These are phyloP conservation scores for Batillaria attramentaria DNA, from an alignment of 1,140 invertebrate genomes.

Conservation along the genomic window DNA sequence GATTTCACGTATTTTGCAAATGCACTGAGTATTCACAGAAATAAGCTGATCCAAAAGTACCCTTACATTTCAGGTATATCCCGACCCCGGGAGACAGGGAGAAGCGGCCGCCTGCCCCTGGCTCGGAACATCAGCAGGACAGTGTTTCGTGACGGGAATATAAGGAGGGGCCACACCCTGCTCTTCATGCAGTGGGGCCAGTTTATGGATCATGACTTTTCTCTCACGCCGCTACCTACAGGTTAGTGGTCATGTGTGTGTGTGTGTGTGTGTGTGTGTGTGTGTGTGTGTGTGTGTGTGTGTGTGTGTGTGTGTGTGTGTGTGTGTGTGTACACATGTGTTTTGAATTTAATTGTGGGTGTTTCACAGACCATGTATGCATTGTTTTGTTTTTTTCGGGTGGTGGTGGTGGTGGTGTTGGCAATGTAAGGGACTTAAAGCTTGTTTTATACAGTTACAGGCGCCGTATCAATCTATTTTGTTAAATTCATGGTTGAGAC, in stretches of 20 bases:
- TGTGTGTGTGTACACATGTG: neutral
- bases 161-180: neutral
- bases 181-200: conserved; percentile 48
- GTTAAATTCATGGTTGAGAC: too few relatives aligned
- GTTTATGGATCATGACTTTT: conserved; percentile 40
- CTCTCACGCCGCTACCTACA: conserved; percentile 17
- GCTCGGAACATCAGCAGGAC: conserved; percentile 20
- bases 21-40: neutral
- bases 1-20: neutral
- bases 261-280: neutral
- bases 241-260: conserved; percentile 14
- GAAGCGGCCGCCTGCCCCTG: neutral
- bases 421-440: too few relatives aligned
- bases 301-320: neutral
- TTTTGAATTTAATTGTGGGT: neutral
- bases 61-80: neutral
- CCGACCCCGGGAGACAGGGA: neutral
- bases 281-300: neutral
- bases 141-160: neutral
- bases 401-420: too few relatives aligned
- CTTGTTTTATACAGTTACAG: too few relatives aligned
- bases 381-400: too few relatives aligned
- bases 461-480: too few relatives aligned
- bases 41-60: neutral
- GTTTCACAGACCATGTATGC: too few relatives aligned